A percentile compares a stretch with the other conserved stretches of the same genome.
phyloP scores from a whole-genome alignment of 2,888 invertebrate species.

The Dicranocentrus wangi region DNA sequence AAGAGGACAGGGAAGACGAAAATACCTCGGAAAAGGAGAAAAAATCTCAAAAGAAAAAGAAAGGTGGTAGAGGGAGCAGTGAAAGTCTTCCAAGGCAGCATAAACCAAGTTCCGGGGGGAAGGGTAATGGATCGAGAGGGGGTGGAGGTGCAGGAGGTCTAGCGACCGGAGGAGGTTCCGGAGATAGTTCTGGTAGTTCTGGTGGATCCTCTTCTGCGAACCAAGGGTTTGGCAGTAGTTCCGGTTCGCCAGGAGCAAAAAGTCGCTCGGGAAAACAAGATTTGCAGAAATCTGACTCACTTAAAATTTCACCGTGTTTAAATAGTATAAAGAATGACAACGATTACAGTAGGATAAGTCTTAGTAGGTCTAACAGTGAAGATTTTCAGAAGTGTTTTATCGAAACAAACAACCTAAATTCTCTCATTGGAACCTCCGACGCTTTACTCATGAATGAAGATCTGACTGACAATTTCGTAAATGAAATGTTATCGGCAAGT shows the following conservation, averaged over 20 bases:
- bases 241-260: conserved; percentile 49
- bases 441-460: conserved; percentile 9
- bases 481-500: conserved; percentile 38
- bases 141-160: conserved; percentile 40
- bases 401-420: too few relatives aligned
- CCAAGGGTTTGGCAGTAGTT: conserved; percentile 28
- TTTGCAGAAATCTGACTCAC: conserved; percentile 5
- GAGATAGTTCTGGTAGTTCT: conserved; percentile 30
- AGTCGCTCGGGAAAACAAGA: conserved; percentile 58
- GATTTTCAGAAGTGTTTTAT: too few relatives aligned
- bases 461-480: conserved; percentile 29
- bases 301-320: conserved; percentile 14
- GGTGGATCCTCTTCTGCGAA: conserved; percentile 48
- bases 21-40: conserved; percentile 47
- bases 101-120: conserved; percentile 63
- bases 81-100: conserved; percentile 52
- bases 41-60: conserved; percentile 58
- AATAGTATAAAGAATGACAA: conserved; percentile 1
- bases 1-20: not conserved
- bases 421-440: conserved; percentile 3
- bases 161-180: conserved; percentile 25
- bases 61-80: conserved; percentile 18
- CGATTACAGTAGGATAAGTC: not conserved
- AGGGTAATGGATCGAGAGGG: conserved; percentile 57
- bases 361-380: too few relatives aligned